Evolutionary conservation across 2,113 vertebrate genomes (phyloP).

Genomic region (Octodon degus): DNA sequence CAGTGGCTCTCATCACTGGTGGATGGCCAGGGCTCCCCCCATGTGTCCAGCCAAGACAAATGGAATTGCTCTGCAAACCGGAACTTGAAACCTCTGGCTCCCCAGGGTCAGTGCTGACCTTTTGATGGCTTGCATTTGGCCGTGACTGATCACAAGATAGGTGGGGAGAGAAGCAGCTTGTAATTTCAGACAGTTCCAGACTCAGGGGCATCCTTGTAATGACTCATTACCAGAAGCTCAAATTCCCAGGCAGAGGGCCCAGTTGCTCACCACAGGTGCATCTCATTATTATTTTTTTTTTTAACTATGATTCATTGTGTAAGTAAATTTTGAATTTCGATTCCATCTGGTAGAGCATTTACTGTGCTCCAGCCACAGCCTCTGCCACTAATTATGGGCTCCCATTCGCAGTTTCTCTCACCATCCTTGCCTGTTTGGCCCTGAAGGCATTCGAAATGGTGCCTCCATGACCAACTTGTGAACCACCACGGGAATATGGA

Average conservation of each 20-base stretch:
- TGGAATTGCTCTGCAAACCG: neutral
- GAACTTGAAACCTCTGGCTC: no score
- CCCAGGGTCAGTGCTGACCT: neutral
- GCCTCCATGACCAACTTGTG: neutral
- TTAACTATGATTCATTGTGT: neutral
- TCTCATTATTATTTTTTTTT: neutral
- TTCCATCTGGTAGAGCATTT: neutral
- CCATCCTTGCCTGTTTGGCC: neutral
- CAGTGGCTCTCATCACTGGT: neutral
- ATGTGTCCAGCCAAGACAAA: neutral
- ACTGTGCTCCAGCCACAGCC: neutral
- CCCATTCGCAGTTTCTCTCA: neutral
- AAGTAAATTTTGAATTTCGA: slow-evolving; percentile 8
- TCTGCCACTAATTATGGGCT: neutral
- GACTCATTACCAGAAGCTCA: neutral
- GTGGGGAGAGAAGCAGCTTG: neutral
- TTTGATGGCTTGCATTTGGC: neutral
- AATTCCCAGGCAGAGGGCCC: neutral
- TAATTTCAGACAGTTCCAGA: neutral
- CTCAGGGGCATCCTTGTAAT: neutral
- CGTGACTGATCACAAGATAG: neutral
- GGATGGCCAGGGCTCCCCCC: rapidly evolving
- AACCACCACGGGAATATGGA: neutral
- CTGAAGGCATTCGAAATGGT: slow-evolving; percentile 7
- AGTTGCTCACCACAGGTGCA: neutral